Conservation (phyloP, 2,888 invertebrate genomes). For the Eulithis testata region DNA sequence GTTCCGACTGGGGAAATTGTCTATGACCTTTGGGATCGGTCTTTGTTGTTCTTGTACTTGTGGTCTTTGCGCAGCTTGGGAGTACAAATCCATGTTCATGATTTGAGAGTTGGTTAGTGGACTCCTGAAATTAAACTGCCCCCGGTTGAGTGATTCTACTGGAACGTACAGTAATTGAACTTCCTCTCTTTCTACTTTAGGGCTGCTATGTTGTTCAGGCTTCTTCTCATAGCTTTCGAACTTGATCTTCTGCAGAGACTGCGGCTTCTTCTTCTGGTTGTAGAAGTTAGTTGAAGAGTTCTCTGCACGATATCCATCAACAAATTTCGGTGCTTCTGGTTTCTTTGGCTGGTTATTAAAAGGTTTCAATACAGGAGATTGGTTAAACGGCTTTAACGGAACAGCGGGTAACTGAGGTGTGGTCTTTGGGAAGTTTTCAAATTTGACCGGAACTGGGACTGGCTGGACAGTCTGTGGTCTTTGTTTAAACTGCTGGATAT, state of each 20-base stretch:
- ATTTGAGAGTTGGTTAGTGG: constrained; percentile 59
- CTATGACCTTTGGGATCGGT: constrained; percentile 55
- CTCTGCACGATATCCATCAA: constrained; percentile 75
- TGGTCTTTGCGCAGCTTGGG: constrained; percentile 58
- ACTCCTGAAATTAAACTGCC: constrained; percentile 72
- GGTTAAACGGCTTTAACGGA: constrained; percentile 38
- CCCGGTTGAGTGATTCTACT: constrained; percentile 87
- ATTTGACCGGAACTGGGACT: constrained; percentile 62
- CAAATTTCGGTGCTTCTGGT: constrained; percentile 65
- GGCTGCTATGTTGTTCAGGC: constrained; percentile 46
- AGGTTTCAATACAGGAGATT: constrained; percentile 55
- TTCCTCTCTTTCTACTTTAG: constrained; percentile 84
- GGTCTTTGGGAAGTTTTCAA: constrained; percentile 57
- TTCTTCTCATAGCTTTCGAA: constrained; percentile 65
- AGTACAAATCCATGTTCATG: constrained; percentile 64
- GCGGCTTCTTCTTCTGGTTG: constrained; percentile 61
- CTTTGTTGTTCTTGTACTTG: constrained; percentile 63
- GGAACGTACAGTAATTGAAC: constrained; percentile 93
- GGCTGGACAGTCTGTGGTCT: constrained; percentile 51
- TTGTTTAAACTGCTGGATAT: constrained; percentile 56
- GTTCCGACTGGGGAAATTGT: constrained; percentile 59
- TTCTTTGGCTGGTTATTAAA: constrained; percentile 60
- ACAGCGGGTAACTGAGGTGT: constrained; percentile 39
- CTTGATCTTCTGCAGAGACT: constrained; percentile 72
- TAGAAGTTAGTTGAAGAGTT: constrained; percentile 58